Base-by-base conservation (phyloP, 2,113 vertebrate species). In the Lasiurus cinereus region DNA sequence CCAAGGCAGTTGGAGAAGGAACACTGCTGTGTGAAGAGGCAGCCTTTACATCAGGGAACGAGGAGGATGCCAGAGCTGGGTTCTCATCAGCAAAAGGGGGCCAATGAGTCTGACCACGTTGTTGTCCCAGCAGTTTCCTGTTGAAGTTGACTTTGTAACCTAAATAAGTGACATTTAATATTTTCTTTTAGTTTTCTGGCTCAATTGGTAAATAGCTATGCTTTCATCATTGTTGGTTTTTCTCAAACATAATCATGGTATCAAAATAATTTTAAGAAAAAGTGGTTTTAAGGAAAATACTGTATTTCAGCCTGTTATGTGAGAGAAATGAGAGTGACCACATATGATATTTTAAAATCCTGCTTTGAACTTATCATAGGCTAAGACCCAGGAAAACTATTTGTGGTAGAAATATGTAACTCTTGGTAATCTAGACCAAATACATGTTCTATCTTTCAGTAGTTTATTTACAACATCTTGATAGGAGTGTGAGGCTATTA, bases 251-350 rank as follows among this genome's bases (percentile, higher is more conserved):
- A 90, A 36, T 11, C 52, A 29, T 27, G 33, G 29, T 54, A 18
- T 73, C 27, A 74, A 93, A 67, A 74, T 59, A 69, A 76, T 43
- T 85, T 31, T 83, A 73, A 79, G 24, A 87, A 87, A 50, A 80
- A 85, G 5, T 15, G 19, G 36, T 12, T 78, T 79, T 69, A 70
- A 86, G 36, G 50, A 66, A 86, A 83, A 91, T 90, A 33, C 21
- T 48, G 0, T 29, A 88, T 91, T 78, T 93, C 43, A 87, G 50
- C 1, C 31, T 83, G 11, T 85, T 66, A 59, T 50, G 1, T 90
- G 54, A 76, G 54, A 91, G 31, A 82, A 84, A 88, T 77, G 29
- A 73, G 19, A 56, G 3, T 46, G 29, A 67, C 22, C n/a, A 82
- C 83, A 91, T 66, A 73, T 67, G 6, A 66, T 11, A 1, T 83